Evolutionary conservation across 1,140 invertebrate genomes (phyloP).

Genomic region (Drosophila santomea): DNA sequence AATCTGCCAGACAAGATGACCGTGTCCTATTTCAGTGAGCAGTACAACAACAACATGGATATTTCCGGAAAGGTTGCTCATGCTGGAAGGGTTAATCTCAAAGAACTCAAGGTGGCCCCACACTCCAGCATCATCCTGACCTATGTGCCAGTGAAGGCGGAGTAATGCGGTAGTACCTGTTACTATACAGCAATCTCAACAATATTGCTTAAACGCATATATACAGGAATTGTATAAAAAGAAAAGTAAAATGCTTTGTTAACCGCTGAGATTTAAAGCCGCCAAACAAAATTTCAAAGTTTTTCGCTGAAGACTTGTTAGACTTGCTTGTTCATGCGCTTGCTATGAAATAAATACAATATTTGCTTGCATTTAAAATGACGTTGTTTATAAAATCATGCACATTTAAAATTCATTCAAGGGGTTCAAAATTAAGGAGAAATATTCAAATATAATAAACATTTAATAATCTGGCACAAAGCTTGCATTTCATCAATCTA

Average conservation of each 20-base stretch:
- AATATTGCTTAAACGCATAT: slow-evolving; percentile 28
- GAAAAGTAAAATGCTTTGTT: slow-evolving; percentile 27
- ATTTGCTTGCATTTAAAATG: slow-evolving; percentile 56
- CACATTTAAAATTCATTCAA: not conserved
- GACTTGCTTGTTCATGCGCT: slow-evolving; percentile 20
- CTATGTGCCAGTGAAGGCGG: slow-evolving; percentile 84
- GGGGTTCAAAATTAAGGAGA: no score
- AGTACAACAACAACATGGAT: slow-evolving; percentile 84
- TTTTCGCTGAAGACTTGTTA: slow-evolving; percentile 33
- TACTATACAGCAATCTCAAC: not conserved
- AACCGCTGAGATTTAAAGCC: slow-evolving; percentile 49
- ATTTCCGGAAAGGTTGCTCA: slow-evolving; percentile 81
- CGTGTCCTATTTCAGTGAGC: slow-evolving; percentile 86
- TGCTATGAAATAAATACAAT: slow-evolving; percentile 50
- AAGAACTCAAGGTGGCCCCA: slow-evolving; percentile 77
- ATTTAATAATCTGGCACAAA: no score
- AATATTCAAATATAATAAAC: no score
- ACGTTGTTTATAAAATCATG: not conserved
- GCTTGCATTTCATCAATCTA: no score
- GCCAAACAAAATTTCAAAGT: slow-evolving; percentile 25
- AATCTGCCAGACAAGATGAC: slow-evolving; percentile 86
- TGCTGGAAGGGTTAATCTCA: slow-evolving; percentile 52
- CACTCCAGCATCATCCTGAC: slow-evolving; percentile 85
- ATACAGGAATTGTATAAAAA: slow-evolving; percentile 10
- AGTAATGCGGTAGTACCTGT: slow-evolving; percentile 35